Evolutionary conservation across 2,888 invertebrate species (phyloP).

Genomic region (Clivina fossor): DNA sequence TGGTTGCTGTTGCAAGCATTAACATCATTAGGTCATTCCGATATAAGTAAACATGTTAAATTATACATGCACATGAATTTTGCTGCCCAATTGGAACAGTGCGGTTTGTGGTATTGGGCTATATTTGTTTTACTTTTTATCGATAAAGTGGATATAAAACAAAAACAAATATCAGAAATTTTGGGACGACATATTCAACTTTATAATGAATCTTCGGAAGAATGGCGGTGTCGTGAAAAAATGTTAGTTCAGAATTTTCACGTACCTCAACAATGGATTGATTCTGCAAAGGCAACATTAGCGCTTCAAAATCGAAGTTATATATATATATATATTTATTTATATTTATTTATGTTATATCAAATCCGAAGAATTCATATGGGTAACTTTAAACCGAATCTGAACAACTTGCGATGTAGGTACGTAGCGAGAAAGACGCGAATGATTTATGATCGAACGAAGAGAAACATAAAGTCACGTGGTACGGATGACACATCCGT

Average conservation of each 20-base stretch:
- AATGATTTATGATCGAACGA: no score
- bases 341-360: constrained; percentile 73
- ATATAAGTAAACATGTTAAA: constrained; percentile 60
- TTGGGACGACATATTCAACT: constrained; percentile 69
- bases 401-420: no score
- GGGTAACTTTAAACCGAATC: no score
- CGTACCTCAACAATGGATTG: constrained; percentile 75
- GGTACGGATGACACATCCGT: no score
- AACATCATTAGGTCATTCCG: constrained; percentile 65
- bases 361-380: no score
- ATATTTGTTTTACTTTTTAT: constrained; percentile 76
- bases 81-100: constrained; percentile 79
- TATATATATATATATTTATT: constrained; percentile 59
- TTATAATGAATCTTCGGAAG: constrained; percentile 50
- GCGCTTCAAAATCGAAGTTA: constrained; percentile 47
- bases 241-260: constrained; percentile 65
- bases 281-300: constrained; percentile 72
- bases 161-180: constrained; percentile 66
- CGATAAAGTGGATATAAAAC: constrained; percentile 60
- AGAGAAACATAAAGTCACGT: no score
- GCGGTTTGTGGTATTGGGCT: constrained; percentile 85
- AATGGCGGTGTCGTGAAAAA: constrained; percentile 57
- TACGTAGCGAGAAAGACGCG: no score
- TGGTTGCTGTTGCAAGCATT: constrained; percentile 75
- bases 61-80: constrained; percentile 68